A percentile compares a stretch with the other conserved stretches of the same genome.
Conservation (phyloP, 1,140 invertebrate genomes). For the Drosophila eugracilis region DNA sequence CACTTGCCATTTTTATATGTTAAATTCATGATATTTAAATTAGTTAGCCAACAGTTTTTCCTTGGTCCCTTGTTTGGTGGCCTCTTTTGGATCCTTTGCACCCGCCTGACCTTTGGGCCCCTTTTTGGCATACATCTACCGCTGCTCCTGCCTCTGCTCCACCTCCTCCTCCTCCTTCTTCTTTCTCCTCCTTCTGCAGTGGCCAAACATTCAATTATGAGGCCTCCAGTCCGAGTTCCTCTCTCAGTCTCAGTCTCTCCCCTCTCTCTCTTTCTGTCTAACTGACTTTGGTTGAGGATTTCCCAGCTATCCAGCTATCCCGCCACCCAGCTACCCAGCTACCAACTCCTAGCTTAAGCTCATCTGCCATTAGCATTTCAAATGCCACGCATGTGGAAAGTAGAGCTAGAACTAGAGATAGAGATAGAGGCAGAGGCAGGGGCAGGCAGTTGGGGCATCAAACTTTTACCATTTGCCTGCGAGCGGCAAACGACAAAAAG, state of each 20-base stretch:
- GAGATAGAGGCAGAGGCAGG: too few species aligned
- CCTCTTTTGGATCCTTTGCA: too few species aligned
- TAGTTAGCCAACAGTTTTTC: slow-evolving; percentile 70
- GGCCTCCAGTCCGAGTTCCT: slow-evolving; percentile 14
- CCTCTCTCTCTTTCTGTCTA: too few species aligned
- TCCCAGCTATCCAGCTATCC: too few species aligned
- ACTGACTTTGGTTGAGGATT: slow-evolving; percentile 11
- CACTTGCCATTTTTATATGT: slow-evolving; percentile 61
- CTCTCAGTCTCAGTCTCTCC: too few species aligned
- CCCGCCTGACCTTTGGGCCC: slow-evolving; percentile 24
- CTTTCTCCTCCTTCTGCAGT: slow-evolving; percentile 62
- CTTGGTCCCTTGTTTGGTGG: slow-evolving; percentile 22
- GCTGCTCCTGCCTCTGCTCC: too few species aligned
- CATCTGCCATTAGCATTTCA: slow-evolving; percentile 70
- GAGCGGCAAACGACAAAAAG: slow-evolving; percentile 59
- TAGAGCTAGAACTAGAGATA: too few species aligned
- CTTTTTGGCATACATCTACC: too few species aligned
- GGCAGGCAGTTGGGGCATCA: slow-evolving; percentile 3
- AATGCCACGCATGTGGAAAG: slow-evolving; percentile 14
- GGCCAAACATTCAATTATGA: slow-evolving; percentile 77
- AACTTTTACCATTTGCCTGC: slow-evolving; percentile 74
- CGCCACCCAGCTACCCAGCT: too few species aligned
- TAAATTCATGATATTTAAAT: slow-evolving; percentile 83
- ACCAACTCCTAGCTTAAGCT: slow-evolving; percentile 7
- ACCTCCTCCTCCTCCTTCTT: too few species aligned